Percentiles rank a stretch among this genome's conserved stretches.
Evolutionary conservation across 2,113 vertebrate species (phyloP).

Genomic region (Tiliqua scincoides): DNA sequence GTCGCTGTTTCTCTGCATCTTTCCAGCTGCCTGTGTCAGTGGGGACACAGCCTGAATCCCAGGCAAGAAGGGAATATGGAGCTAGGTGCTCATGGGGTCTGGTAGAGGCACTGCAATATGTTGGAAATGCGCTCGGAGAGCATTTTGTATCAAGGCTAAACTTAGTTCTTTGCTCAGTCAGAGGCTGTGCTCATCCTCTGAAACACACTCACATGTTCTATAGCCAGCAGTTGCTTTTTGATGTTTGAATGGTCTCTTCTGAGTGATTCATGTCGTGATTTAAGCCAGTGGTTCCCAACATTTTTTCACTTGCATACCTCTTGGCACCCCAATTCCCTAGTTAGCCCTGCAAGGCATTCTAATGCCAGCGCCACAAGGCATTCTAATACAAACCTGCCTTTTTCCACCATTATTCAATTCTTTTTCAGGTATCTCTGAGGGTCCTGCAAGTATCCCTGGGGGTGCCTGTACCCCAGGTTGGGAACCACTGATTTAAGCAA

Average conservation of each 20-base stretch:
- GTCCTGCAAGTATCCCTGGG: too few relatives aligned
- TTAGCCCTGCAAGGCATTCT: too few relatives aligned
- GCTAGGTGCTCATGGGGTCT: background rate
- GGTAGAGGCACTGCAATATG: background rate
- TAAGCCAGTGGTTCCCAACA: too few relatives aligned
- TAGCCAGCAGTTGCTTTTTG: background rate
- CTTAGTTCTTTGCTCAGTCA: too few relatives aligned
- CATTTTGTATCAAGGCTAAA: rapidly evolving
- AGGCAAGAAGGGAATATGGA: rapidly evolving
- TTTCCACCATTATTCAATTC: too few relatives aligned
- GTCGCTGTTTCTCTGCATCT: background rate
- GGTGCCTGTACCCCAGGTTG: too few relatives aligned
- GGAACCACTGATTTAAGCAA: background rate
- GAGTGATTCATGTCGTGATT: rapidly evolving
- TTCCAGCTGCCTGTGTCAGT: rapidly evolving
- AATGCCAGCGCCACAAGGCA: too few relatives aligned
- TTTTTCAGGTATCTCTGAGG: too few relatives aligned
- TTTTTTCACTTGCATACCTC: too few relatives aligned
- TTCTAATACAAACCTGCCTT: too few relatives aligned
- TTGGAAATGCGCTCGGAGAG: rapidly evolving
- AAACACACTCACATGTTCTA: background rate
- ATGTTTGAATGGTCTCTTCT: rapidly evolving
- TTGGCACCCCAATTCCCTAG: too few relatives aligned
- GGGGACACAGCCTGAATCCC: rapidly evolving
- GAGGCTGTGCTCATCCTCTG: background rate